phyloP scores from a whole-genome alignment of 23 tunicate species.

The Halocynthia aurantium region DNA sequence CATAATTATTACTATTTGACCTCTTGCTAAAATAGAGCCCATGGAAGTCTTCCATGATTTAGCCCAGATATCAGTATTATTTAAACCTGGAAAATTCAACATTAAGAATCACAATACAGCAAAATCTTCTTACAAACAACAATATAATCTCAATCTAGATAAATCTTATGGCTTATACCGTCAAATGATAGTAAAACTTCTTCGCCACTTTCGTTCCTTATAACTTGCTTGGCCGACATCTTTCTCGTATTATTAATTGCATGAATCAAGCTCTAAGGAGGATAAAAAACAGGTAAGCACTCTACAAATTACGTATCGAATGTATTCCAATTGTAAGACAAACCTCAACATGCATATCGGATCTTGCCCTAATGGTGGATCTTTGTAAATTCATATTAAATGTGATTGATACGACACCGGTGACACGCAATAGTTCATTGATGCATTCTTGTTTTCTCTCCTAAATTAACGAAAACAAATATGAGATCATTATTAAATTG shows the following conservation, averaged over 20 bases:
- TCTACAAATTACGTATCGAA: background rate
- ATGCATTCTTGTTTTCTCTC: constrained; percentile 68
- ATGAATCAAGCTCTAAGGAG: constrained; percentile 36
- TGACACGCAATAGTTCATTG: constrained; percentile 70
- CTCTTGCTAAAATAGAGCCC: too few relatives aligned
- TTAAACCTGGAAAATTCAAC: background rate
- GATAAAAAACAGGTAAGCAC: background rate
- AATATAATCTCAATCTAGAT: too few relatives aligned
- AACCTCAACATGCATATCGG: constrained; percentile 77
- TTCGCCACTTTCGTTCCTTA: constrained; percentile 71
- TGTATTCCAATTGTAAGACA: background rate
- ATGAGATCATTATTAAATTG: background rate
- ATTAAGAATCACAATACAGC: constrained; percentile 9
- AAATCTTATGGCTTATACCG: constrained; percentile 18
- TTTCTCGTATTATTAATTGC: constrained; percentile 63
- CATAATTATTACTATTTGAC: too few relatives aligned
- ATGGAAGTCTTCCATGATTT: background rate
- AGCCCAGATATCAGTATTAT: background rate
- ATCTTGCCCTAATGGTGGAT: constrained; percentile 65
- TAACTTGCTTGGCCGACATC: constrained; percentile 83
- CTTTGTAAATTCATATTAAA: constrained; percentile 78
- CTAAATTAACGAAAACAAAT: constrained; percentile 10
- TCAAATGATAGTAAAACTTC: constrained; percentile 56
- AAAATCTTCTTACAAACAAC: too few relatives aligned
- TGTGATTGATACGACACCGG: constrained; percentile 92